A percentile compares a stretch with the other conserved stretches of the same genome.
Conservation (phyloP, 1,140 invertebrate species). For the Lepidurus packardi region DNA sequence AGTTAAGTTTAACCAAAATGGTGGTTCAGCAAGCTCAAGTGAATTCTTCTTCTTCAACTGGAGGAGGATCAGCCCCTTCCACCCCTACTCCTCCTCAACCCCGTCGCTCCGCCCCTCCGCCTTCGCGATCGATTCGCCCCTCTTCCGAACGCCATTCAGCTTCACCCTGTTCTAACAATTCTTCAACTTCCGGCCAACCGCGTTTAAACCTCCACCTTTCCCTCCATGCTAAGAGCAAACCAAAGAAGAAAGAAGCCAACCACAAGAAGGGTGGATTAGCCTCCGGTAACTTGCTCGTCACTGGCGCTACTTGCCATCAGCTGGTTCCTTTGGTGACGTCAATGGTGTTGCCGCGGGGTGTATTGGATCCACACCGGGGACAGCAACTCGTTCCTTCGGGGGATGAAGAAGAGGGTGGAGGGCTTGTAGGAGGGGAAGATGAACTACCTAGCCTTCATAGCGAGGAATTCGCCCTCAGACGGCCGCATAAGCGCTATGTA, state of each 20-base stretch:
- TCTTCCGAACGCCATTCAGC: neutral
- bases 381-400: slow-evolving; percentile 1
- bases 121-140: neutral
- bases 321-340: slow-evolving; percentile 7
- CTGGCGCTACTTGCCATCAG: neutral
- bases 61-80: slow-evolving; percentile 7
- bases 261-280: neutral
- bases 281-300: neutral
- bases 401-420: neutral
- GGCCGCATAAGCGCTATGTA: slow-evolving; percentile 14
- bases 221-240: neutral
- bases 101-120: neutral
- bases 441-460: neutral
- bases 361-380: neutral
- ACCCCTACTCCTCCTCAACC: neutral
- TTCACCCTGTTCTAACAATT: neutral
- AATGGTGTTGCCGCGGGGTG: neutral
- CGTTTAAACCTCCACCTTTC: slow-evolving; percentile 8
- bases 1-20: slow-evolving; percentile 23
- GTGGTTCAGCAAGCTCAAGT: slow-evolving; percentile 8
- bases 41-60: neutral
- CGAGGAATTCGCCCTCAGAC: slow-evolving; percentile 5
- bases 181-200: neutral
- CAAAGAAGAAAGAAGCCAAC: neutral
- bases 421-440: neutral